phyloP scores from a whole-genome alignment of 2,797 vertebrate species.

The Alca torda region DNA sequence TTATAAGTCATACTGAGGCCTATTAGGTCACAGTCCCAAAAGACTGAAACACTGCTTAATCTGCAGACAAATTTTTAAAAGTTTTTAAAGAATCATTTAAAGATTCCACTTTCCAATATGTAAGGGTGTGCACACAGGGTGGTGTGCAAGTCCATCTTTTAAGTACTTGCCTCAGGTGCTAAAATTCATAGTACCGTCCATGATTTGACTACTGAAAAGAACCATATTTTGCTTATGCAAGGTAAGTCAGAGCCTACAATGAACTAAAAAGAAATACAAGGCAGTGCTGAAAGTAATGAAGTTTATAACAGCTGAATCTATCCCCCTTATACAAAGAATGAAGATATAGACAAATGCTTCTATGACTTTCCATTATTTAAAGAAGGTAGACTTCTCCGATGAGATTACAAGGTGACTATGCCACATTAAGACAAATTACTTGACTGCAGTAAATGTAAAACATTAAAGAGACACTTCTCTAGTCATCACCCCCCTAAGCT shows the following conservation, averaged over 20 bases:
- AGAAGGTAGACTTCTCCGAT: background rate
- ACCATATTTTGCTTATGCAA: background rate
- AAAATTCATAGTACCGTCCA: background rate
- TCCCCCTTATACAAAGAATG: background rate
- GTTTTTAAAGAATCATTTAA: background rate
- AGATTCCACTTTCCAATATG: background rate
- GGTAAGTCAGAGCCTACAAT: background rate
- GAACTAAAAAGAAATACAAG: background rate
- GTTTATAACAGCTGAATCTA: background rate
- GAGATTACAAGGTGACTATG: background rate
- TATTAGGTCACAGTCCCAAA: background rate
- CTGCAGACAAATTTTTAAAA: background rate
- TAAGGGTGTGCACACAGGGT: background rate
- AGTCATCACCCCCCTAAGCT: background rate
- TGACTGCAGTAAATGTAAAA: background rate
- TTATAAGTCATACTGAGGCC: background rate
- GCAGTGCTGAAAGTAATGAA: background rate
- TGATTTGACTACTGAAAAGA: background rate
- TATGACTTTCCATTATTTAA: background rate
- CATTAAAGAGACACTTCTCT: background rate
- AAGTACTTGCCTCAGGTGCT: background rate
- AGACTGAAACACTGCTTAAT: background rate
- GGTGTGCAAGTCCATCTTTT: background rate
- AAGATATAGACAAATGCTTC: background rate
- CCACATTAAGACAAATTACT: background rate